Evolutionary conservation across 2,888 invertebrate genomes (phyloP).

Genomic region (Crepidodera aurea): DNA sequence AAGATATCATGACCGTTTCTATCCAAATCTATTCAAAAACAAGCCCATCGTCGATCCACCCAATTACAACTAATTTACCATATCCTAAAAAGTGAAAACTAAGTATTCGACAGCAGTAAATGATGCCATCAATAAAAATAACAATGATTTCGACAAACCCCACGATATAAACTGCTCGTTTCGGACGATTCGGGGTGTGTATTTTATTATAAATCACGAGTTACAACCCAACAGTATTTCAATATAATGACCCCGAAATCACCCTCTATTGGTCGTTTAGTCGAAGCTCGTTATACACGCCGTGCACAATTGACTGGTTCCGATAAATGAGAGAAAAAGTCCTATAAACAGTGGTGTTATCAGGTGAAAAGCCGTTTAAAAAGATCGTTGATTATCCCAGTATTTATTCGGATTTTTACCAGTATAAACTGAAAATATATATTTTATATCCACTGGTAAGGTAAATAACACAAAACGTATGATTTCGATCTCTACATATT

Average conservation of each 20-base stretch:
- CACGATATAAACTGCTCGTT: conserved; percentile 49
- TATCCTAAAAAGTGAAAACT: conserved; percentile 19
- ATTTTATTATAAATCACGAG: conserved; percentile 50
- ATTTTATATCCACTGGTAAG: too few species aligned
- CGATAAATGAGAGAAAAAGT: conserved; percentile 59
- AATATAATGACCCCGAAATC: conserved; percentile 55
- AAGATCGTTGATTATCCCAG: too few species aligned
- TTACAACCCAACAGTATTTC: conserved; percentile 56
- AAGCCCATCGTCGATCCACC: too few species aligned
- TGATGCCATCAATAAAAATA: conserved; percentile 45
- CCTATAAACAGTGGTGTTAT: too few species aligned
- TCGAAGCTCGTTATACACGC: conserved; percentile 52
- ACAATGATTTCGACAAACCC: conserved; percentile 48
- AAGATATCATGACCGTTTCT: too few species aligned
- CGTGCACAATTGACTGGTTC: conserved; percentile 55
- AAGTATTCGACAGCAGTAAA: neutral
- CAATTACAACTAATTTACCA: conserved; percentile 27
- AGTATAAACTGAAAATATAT: too few species aligned
- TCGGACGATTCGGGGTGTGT: conserved; percentile 47
- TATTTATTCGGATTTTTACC: too few species aligned
- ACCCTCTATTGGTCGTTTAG: conserved; percentile 50
- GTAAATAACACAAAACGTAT: too few species aligned
- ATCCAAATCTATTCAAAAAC: too few species aligned
- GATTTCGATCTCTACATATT: too few species aligned
- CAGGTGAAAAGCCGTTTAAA: too few species aligned